Evolutionary conservation across 1,140 invertebrate genomes (phyloP).

Genomic region (Euschistus heros): DNA sequence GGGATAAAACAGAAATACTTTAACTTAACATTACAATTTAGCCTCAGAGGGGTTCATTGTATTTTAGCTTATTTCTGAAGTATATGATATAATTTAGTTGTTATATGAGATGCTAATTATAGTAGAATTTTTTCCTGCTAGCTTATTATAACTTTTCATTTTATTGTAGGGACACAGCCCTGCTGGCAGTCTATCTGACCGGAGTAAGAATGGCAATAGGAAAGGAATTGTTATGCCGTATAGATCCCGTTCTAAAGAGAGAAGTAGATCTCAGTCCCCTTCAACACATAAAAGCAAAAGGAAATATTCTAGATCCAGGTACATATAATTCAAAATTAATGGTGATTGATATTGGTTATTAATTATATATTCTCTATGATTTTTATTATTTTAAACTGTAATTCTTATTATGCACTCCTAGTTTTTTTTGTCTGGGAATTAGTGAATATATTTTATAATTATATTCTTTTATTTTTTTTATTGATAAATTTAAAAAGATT

Average conservation of each 20-base stretch:
- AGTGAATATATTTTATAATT: not conserved
- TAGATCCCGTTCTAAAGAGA: not conserved
- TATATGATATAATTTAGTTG: no score
- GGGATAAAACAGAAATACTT: no score
- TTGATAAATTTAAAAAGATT: not conserved
- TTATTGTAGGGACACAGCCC: not conserved
- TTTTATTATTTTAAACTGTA: not conserved
- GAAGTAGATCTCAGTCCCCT: not conserved
- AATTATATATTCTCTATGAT: not conserved
- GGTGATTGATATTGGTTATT: not conserved
- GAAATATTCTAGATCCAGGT: conserved; percentile 1
- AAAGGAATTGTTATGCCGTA: not conserved
- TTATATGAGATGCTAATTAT: no score
- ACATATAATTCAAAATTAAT: not conserved
- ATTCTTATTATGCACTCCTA: not conserved
- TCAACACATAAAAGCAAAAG: not conserved
- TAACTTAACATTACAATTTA: no score
- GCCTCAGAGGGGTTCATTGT: no score
- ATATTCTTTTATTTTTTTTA: not conserved
- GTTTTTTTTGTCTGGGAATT: not conserved
- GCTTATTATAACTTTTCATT: no score
- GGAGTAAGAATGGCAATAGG: not conserved
- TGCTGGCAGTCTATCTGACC: not conserved
- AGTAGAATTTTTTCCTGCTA: no score
- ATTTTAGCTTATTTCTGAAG: no score